Base-by-base conservation (phyloP, 2,113 vertebrate genomes). In the Amphiprion percula region DNA sequence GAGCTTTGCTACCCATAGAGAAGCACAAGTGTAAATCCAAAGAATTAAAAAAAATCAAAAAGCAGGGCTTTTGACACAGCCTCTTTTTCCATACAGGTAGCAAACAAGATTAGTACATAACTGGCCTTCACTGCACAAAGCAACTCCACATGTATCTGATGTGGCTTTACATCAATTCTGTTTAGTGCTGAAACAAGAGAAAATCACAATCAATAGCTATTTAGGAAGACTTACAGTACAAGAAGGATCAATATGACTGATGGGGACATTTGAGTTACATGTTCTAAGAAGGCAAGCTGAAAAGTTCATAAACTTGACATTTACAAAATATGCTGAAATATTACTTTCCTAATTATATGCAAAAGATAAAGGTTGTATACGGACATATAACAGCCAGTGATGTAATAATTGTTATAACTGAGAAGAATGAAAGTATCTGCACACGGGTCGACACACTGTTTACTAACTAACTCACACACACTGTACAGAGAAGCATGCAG, bases 51-150 rank as follows among this genome's bases (percentile, higher is more conserved):
- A 4, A 44, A 11, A 19, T 3, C 41, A 69, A 37, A 23, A 60
- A 21, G 21, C 15, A 28, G 12, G 2, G 12, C 11, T 23, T 74
- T 55, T 26, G 7, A 68, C 21, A 12, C 3, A 30, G 55, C 15
- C 8, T 54, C 9, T 58, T 56, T 56, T 52, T 77, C 72, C 62
- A 66, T 50, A 72, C 60, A 77, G 72, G 75, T 37, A 84, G 66
- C 76, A 69, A 80, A 85, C 46, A 49, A 67, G 50, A 83, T 59
- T 68, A 86, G 87, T 86, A 89, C 88, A 91, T 91, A 83, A 91
- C 90, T 37, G 91, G 89, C 86, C 74, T 74, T 71, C 41, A 59
- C 47, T 52, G 44, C 17, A 15, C 60, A 77, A 37, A 77, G 30
- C 24, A 64, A 56, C 64, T 77, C 19, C 26, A 54, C 23, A 21